phyloP scores from a whole-genome alignment of 1,140 invertebrate genomes.

The Aphis gossypii region DNA sequence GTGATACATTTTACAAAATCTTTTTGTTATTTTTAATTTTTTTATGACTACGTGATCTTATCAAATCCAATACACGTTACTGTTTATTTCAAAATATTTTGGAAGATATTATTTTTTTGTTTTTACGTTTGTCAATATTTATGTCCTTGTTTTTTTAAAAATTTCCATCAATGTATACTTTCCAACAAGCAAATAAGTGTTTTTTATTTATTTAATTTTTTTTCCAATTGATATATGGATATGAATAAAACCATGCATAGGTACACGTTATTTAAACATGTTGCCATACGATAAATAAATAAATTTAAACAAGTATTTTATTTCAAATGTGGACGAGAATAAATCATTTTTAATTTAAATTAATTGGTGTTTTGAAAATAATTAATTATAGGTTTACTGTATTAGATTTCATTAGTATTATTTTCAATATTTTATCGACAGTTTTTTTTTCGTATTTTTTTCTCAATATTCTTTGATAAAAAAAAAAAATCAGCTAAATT shows the following conservation, averaged over 20 bases:
- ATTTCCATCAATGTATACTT: neutral
- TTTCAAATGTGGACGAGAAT: neutral
- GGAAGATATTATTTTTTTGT: neutral
- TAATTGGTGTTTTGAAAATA: neutral
- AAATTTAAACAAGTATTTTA: neutral
- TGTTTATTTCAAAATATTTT: neutral
- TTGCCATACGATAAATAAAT: too few species aligned
- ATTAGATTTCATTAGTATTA: neutral
- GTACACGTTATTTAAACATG: neutral
- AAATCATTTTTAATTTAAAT: neutral
- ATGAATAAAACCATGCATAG: neutral
- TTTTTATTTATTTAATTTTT: neutral
- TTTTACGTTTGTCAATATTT: neutral
- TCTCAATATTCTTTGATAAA: neutral
- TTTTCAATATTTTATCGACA: neutral
- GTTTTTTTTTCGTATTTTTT: neutral
- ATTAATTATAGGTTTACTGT: neutral
- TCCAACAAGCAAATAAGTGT: neutral
- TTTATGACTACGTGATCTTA: neutral
- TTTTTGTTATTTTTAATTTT: neutral
- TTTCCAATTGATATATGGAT: neutral
- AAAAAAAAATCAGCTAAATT: neutral
- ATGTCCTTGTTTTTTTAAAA: neutral
- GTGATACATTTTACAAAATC: neutral
- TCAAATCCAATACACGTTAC: neutral